Conservation (phyloP, 2,797 vertebrate species). For the Gouania willdenowi region DNA sequence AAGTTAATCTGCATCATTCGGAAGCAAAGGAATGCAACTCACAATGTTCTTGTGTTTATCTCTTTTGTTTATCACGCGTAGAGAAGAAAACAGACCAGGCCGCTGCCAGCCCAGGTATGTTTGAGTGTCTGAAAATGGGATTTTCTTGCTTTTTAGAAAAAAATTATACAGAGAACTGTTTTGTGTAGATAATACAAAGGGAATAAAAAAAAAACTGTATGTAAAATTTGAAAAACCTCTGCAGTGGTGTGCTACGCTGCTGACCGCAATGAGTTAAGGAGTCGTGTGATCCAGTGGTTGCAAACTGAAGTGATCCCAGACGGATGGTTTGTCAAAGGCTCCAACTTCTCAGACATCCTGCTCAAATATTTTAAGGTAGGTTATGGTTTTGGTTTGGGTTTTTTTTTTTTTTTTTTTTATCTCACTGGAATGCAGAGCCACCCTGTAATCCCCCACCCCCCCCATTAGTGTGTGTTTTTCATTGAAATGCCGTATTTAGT, state of each 20-base stretch:
- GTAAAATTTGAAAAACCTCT: too few species aligned
- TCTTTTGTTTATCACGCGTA: constrained; percentile 63
- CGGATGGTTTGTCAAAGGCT: constrained; percentile 96
- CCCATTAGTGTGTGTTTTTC: too few species aligned
- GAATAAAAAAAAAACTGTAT: too few species aligned
- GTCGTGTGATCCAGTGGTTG: constrained; percentile 93
- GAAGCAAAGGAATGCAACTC: background rate
- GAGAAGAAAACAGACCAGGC: constrained; percentile 86
- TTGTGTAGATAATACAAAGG: constrained; percentile 7
- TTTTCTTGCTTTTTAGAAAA: constrained; percentile 1
- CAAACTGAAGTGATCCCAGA: constrained; percentile 93
- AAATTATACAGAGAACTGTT: constrained; percentile 21
- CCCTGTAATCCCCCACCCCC: background rate
- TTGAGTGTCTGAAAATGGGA: constrained; percentile 1
- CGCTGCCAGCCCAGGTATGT: constrained; percentile 89
- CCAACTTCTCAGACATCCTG: constrained; percentile 92
- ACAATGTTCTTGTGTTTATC: background rate
- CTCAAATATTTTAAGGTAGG: constrained; percentile 96
- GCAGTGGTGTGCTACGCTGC: constrained; percentile 94
- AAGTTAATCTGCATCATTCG: constrained; percentile 3
- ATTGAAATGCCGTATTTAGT: too few species aligned
- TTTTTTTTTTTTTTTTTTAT: background rate
- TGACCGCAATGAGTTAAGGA: constrained; percentile 91
- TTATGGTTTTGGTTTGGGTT: too few species aligned
- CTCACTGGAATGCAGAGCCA: background rate